phyloP scores from a whole-genome alignment of 2,888 invertebrate genomes.

The Napeogenes inachia region DNA sequence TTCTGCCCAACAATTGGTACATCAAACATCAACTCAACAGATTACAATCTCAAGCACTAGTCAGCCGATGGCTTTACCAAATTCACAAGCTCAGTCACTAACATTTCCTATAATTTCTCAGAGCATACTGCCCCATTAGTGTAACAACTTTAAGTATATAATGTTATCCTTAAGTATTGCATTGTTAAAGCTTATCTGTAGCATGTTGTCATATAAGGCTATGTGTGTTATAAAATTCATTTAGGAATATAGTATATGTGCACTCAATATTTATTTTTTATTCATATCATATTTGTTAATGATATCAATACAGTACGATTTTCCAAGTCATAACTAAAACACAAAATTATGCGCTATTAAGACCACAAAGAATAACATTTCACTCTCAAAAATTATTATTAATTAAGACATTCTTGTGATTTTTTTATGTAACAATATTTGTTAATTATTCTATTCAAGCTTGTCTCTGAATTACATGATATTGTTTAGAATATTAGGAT shows the following conservation, averaged over 20 bases:
- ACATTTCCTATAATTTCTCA: slow-evolving; percentile 73
- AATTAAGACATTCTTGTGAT: no score
- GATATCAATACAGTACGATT: no score
- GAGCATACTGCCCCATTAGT: slow-evolving; percentile 67
- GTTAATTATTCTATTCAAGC: no score
- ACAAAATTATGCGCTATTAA: no score
- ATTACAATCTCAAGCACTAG: slow-evolving; percentile 71
- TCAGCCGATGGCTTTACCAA: slow-evolving; percentile 68
- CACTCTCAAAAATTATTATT: no score
- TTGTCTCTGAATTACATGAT: no score
- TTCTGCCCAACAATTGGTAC: slow-evolving; percentile 62
- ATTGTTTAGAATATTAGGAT: no score
- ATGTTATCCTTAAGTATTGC: slow-evolving; percentile 4
- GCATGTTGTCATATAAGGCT: not conserved
- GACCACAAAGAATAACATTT: no score
- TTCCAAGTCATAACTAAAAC: no score
- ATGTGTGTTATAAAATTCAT: slow-evolving; percentile 11
- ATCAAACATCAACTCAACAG: slow-evolving; percentile 70
- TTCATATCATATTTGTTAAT: not conserved
- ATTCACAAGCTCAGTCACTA: slow-evolving; percentile 68
- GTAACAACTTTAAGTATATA: slow-evolving; percentile 6
- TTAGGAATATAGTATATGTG: slow-evolving; percentile 7
- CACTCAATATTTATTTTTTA: not conserved
- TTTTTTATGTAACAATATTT: no score
- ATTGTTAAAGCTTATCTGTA: not conserved